A percentile compares a stretch with the other conserved stretches of the same genome.
phyloP scores from a whole-genome alignment of 2,888 invertebrate species.

The Acanthoscelides obtectus region DNA sequence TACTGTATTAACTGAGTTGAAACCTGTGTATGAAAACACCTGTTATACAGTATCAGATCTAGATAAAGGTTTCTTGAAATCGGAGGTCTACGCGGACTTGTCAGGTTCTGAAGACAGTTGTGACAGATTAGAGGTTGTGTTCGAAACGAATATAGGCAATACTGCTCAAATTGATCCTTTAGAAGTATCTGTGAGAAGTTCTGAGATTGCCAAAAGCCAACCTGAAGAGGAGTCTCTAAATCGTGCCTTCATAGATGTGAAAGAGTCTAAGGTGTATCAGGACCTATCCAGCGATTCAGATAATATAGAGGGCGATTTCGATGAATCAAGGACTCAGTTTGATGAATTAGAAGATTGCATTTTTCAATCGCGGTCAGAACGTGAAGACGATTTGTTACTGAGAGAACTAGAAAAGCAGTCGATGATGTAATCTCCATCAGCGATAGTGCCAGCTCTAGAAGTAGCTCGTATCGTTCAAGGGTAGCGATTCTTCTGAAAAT shows the following conservation, averaged over 20 bases:
- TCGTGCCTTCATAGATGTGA: slow-evolving; percentile 9
- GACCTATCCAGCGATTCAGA: slow-evolving; percentile 26
- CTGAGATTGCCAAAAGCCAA: background rate
- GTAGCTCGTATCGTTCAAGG: too few species aligned
- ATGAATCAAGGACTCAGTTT: background rate
- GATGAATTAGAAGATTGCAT: background rate
- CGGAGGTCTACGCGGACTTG: background rate
- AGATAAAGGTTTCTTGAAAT: background rate
- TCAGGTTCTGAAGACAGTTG: background rate
- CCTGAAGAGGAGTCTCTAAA: background rate
- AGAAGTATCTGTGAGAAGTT: background rate
- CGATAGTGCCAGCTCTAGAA: background rate
- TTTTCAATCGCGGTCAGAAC: background rate
- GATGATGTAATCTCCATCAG: background rate
- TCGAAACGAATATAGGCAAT: background rate
- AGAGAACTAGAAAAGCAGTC: background rate
- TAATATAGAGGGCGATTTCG: slow-evolving; percentile 13
- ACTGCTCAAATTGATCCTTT: background rate
- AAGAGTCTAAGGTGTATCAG: slow-evolving; percentile 14
- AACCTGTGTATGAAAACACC: background rate
- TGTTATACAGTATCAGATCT: background rate
- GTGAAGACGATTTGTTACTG: background rate
- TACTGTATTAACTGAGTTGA: background rate
- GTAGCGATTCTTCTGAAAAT: background rate
- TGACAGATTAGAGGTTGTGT: background rate